Conservation (phyloP, 1,140 invertebrate genomes). For the Penaeus vannamei region DNA sequence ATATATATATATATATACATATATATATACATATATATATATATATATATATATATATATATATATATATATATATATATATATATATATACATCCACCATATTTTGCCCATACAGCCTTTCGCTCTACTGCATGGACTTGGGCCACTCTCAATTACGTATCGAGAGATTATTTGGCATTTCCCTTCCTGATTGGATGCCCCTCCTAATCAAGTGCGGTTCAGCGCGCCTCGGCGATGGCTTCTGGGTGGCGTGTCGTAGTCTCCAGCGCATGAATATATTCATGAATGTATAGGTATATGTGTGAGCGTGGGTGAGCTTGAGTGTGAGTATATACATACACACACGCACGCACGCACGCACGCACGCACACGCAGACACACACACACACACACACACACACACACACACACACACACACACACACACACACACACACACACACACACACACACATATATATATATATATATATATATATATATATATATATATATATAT, state of each 20-base stretch:
- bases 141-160: too few species aligned
- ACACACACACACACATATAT: background rate
- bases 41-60: slow-evolving; percentile 6
- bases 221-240: too few species aligned
- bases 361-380: background rate
- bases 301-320: too few species aligned
- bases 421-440: background rate
- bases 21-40: background rate
- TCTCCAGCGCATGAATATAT: background rate
- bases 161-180: too few species aligned
- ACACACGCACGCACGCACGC: background rate
- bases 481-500: background rate
- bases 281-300: background rate
- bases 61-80: slow-evolving; percentile 11
- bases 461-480: background rate
- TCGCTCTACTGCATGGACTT: too few species aligned
- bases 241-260: too few species aligned
- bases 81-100: background rate
- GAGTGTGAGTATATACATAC: too few species aligned
- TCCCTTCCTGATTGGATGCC: too few species aligned
- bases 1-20: background rate
- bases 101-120: too few species aligned
- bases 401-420: background rate
- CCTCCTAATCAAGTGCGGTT: too few species aligned
- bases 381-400: background rate